phyloP scores from a whole-genome alignment of 2,113 vertebrate genomes.

The Manacus vitellinus region DNA sequence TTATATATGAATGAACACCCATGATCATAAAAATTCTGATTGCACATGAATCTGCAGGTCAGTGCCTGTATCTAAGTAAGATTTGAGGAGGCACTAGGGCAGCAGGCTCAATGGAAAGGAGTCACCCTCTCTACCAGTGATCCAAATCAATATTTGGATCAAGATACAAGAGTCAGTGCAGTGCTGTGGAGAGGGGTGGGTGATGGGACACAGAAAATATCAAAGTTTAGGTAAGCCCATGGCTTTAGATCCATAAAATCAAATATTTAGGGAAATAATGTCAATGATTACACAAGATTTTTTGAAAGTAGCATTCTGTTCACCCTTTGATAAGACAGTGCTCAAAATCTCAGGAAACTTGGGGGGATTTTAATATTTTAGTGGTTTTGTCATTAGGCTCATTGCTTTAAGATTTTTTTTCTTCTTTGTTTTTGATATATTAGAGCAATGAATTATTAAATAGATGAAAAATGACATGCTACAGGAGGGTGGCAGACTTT shows the following conservation, averaged over 20 bases:
- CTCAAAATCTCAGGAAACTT: neutral
- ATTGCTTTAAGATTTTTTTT: neutral
- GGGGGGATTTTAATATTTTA: neutral
- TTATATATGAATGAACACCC: neutral
- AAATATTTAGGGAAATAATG: neutral
- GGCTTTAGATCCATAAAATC: neutral
- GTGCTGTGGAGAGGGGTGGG: neutral
- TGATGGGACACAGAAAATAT: neutral
- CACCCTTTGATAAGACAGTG: neutral
- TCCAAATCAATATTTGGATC: neutral
- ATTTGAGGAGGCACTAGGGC: neutral
- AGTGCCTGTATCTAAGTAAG: neutral
- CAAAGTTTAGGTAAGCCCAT: neutral
- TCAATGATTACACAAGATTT: neutral
- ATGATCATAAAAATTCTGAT: neutral
- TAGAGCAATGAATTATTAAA: neutral
- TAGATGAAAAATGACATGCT: neutral
- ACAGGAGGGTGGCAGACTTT: neutral
- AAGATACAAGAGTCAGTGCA: neutral
- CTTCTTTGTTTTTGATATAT: neutral
- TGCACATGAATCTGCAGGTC: neutral
- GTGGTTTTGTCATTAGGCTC: neutral
- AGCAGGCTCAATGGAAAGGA: neutral
- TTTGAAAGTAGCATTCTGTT: neutral
- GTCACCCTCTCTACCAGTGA: neutral